These are phyloP conservation scores for Nannospalax galili DNA, from an alignment of 2,113 vertebrate species.

Conservation along the genomic window DNA sequence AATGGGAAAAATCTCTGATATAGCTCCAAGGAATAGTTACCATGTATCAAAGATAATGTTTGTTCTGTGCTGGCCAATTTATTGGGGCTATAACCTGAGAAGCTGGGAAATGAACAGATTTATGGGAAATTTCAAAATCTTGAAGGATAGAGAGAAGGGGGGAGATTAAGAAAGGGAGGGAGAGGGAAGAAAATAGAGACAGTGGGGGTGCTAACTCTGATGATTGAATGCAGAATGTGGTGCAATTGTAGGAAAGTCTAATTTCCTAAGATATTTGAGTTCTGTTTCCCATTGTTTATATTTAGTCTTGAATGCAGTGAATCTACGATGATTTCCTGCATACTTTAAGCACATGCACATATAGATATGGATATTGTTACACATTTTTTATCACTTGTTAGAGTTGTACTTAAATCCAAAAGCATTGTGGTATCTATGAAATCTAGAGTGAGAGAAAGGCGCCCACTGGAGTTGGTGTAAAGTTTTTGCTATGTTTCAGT, in stretches of 20 bases:
- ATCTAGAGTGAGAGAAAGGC: background rate
- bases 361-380: background rate
- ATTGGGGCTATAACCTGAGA: background rate
- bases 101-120: background rate
- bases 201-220: no score
- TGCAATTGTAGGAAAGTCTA: background rate
- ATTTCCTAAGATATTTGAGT: background rate
- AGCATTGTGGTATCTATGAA: background rate
- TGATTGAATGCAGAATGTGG: background rate
- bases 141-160: background rate
- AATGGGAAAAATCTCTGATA: background rate
- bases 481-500: background rate
- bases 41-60: background rate
- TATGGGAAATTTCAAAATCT: background rate
- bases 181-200: background rate
- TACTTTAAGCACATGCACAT: background rate
- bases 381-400: background rate
- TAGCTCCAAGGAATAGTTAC: background rate
- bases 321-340: background rate
- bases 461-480: background rate
- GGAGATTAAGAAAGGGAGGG: no score
- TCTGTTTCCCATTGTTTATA: background rate
- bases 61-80: background rate
- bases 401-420: background rate
- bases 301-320: background rate